phyloP scores from a whole-genome alignment of 2,113 vertebrate genomes.

The rat (Rattus norvegicus) region DNA sequence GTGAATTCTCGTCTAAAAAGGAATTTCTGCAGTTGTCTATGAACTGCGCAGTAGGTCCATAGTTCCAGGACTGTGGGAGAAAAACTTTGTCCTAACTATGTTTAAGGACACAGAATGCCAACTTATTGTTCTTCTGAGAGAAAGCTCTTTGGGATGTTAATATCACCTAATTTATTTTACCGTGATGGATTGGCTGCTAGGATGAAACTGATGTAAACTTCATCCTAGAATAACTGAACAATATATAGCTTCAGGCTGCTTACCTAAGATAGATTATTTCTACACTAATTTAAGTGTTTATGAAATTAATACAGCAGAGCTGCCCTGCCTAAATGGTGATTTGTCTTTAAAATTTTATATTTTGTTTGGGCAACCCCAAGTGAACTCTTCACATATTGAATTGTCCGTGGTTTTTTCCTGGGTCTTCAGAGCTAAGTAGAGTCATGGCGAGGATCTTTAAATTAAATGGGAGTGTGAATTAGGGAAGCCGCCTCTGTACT shows the following conservation, averaged over 20 bases:
- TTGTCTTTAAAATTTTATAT: constrained; percentile 40
- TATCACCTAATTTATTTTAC: background rate
- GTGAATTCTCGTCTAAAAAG: background rate
- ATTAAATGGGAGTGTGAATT: background rate
- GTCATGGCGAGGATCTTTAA: background rate
- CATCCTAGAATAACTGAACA: background rate
- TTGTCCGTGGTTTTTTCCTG: background rate
- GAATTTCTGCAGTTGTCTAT: background rate
- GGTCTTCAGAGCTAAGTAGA: background rate
- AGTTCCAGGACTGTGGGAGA: background rate
- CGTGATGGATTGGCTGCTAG: background rate
- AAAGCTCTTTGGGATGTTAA: background rate
- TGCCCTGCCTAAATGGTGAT: constrained; percentile 6
- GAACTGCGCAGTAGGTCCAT: background rate
- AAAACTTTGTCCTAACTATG: background rate
- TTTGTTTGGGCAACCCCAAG: constrained; percentile 11
- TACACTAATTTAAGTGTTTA: background rate
- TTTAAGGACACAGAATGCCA: background rate
- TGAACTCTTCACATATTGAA: background rate
- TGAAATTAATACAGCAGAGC: constrained; percentile 46
- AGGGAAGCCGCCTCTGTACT: background rate
- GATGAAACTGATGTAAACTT: background rate
- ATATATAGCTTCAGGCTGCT: background rate
- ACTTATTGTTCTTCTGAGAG: background rate
- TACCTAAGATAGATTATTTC: background rate